phyloP scores from a whole-genome alignment of 2,113 vertebrate species.

The Thermophis baileyi region DNA sequence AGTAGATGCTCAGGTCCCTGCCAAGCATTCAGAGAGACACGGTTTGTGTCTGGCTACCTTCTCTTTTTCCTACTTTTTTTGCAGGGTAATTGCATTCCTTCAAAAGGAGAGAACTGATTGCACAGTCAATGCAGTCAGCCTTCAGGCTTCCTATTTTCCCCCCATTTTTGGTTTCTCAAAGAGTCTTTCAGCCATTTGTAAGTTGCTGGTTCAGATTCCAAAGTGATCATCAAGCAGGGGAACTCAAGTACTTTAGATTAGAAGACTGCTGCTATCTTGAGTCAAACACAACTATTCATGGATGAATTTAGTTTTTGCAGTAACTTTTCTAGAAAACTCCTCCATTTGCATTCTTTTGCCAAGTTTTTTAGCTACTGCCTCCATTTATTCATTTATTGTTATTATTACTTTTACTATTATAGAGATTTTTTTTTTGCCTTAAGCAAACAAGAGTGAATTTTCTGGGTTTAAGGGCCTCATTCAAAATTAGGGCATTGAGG shows the following conservation, averaged over 20 bases:
- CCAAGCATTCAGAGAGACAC: neutral
- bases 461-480: neutral
- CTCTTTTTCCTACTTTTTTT: neutral
- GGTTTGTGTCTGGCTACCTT: neutral
- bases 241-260: neutral
- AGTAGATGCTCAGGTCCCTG: neutral
- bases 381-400: neutral
- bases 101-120: neutral
- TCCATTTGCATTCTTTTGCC: neutral
- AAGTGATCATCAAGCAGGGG: neutral
- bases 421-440: neutral
- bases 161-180: neutral
- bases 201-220: neutral
- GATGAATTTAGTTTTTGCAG: neutral
- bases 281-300: neutral
- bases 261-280: neutral
- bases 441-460: neutral
- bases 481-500: neutral
- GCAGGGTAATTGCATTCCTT: neutral
- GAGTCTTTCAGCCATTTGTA: neutral
- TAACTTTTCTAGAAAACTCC: neutral
- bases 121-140: neutral
- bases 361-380: neutral
- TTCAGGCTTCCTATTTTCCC: neutral
- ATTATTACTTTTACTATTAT: neutral